Evolutionary conservation across 2,797 vertebrate genomes (phyloP).

Genomic region (Tapirus indicus): DNA sequence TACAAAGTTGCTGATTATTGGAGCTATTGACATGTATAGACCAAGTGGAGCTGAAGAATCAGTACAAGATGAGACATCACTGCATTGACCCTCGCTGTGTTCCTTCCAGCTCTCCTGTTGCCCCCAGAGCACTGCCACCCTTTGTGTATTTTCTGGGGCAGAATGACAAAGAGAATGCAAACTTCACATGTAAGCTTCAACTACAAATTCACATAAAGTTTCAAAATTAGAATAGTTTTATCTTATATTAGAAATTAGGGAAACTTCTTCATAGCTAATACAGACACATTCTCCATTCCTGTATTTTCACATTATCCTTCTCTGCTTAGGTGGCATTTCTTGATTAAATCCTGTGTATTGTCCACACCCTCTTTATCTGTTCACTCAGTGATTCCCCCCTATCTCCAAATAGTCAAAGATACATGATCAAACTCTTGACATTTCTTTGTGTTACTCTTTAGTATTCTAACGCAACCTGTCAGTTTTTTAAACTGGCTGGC

Average conservation of each 20-base stretch:
- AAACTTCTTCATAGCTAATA: not conserved
- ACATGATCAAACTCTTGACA: not conserved
- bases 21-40: not conserved
- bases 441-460: constrained; percentile 14
- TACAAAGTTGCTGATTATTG: not conserved
- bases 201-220: not conserved
- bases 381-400: not conserved
- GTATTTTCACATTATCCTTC: not conserved
- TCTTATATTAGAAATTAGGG: not conserved
- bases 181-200: not conserved
- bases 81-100: accelerated
- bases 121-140: too few species aligned
- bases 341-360: not conserved
- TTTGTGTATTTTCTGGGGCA: not conserved
- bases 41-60: not conserved
- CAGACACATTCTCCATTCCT: not conserved
- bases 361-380: not conserved
- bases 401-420: not conserved
- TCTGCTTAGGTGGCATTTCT: not conserved
- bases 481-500: not conserved
- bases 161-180: not conserved
- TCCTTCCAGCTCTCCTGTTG: not conserved
- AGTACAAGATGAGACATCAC: accelerated
- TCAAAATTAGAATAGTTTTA: not conserved
- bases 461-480: not conserved